phyloP scores from a whole-genome alignment of 2,888 invertebrate genomes.

The Andrena bucephala region DNA sequence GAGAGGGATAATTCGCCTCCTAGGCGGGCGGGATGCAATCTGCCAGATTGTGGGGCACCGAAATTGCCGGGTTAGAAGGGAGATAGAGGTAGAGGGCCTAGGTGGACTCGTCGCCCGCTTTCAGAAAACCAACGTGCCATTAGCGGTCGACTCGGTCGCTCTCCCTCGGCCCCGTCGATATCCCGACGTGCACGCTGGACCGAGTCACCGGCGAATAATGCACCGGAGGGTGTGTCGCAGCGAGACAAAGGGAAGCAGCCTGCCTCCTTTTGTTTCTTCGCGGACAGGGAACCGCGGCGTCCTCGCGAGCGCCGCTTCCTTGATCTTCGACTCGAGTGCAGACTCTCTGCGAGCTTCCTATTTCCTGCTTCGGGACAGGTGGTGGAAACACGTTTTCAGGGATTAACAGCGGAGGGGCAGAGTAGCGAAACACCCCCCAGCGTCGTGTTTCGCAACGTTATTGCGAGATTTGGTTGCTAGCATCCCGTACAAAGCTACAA shows the following conservation, averaged over 20 bases:
- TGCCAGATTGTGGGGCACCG: constrained; percentile 79
- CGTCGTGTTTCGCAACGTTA: no score
- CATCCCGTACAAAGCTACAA: no score
- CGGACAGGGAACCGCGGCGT: constrained; percentile 28
- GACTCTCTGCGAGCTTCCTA: constrained; percentile 51
- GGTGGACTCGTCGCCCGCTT: constrained; percentile 49
- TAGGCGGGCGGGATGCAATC: constrained; percentile 76
- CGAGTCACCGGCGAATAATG: constrained; percentile 69
- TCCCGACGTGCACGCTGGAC: constrained; percentile 49
- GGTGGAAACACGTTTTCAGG: not conserved
- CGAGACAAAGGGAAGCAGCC: constrained; percentile 66
- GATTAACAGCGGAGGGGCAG: not conserved
- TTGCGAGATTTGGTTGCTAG: no score
- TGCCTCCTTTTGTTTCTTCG: constrained; percentile 67
- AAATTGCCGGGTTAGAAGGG: constrained; percentile 78
- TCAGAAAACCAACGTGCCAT: constrained; percentile 76
- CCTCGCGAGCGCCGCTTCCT: constrained; percentile 17
- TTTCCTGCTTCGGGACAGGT: not conserved
- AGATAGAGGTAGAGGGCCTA: constrained; percentile 28
- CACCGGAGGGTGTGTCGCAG: constrained; percentile 55
- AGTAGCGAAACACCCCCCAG: no score
- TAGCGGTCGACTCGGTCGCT: constrained; percentile 55
- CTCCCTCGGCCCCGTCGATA: constrained; percentile 52
- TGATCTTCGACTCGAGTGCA: not conserved
- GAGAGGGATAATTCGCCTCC: constrained; percentile 64